These are phyloP conservation scores for Osmerus eperlanus DNA, from an alignment of 2,113 vertebrate genomes.

Conservation along the genomic window DNA sequence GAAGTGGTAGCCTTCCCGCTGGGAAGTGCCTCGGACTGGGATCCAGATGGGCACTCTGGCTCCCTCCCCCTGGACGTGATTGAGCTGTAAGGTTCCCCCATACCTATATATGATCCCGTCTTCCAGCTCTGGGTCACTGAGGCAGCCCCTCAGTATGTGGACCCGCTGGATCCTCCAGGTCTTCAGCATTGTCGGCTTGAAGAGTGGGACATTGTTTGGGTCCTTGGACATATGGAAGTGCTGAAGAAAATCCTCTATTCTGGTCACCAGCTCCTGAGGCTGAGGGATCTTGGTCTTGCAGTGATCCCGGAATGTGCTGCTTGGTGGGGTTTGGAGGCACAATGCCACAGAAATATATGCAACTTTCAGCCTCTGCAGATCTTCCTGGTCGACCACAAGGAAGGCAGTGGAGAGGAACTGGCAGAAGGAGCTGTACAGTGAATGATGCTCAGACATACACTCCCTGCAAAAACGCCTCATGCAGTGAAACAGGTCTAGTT, in stretches of 20 bases:
- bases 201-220: neutral
- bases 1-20: conserved; percentile 32
- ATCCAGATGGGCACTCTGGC: conserved; percentile 26
- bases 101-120: conserved; percentile 26
- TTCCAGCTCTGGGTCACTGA: conserved; percentile 26
- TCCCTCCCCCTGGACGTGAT: conserved; percentile 14
- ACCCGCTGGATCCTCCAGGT: conserved; percentile 20
- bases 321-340: conserved; percentile 31
- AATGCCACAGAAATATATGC: conserved; percentile 35
- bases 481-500: conserved; percentile 35
- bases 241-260: neutral
- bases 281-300: conserved; percentile 10
- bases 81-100: conserved; percentile 29
- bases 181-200: conserved; percentile 6
- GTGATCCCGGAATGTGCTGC: conserved; percentile 24
- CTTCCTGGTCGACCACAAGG: conserved; percentile 23
- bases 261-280: neutral
- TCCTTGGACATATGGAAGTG: neutral
- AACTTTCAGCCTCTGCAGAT: conserved; percentile 23
- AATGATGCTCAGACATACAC: conserved; percentile 34
- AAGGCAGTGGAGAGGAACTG: conserved; percentile 27
- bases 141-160: conserved; percentile 18
- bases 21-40: conserved; percentile 27
- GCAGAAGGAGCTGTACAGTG: conserved; percentile 24
- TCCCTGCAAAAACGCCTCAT: conserved; percentile 20